A percentile compares a stretch with the other conserved stretches of the same genome.
Evolutionary conservation across 2,797 vertebrate genomes (phyloP).

Genomic region (Pangasius larnaudii): DNA sequence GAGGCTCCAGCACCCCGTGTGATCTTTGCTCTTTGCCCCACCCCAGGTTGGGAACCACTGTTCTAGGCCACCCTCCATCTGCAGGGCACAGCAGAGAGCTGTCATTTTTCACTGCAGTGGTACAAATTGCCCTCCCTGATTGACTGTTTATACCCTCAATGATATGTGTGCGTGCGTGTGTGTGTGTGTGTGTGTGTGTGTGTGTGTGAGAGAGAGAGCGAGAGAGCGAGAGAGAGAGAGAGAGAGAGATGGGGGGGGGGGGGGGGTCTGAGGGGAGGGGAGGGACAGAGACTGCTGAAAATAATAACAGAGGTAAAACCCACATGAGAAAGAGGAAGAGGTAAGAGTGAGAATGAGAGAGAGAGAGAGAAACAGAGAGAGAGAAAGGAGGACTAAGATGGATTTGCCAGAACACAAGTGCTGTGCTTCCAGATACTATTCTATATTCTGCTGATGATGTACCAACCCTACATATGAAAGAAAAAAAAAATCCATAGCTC

Average conservation of each 20-base stretch:
- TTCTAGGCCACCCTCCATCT: conserved; percentile 22
- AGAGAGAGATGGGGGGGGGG: background rate
- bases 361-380: background rate
- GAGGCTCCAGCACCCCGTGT: background rate
- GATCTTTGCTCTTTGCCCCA: background rate
- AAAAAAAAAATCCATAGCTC: background rate
- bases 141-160: conserved; percentile 20
- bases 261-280: conserved; percentile 1
- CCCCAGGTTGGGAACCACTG: background rate
- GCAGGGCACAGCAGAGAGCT: conserved; percentile 42
- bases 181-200: background rate
- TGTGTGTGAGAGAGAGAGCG: background rate
- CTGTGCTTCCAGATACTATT: background rate
- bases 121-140: background rate
- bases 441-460: background rate
- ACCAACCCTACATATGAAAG: background rate
- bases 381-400: background rate
- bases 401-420: background rate
- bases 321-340: background rate
- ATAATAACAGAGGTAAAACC: conserved; percentile 8
- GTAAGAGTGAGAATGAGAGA: background rate
- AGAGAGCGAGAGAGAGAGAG: background rate
- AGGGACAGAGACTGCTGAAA: conserved; percentile 36
- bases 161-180: conserved; percentile 46
- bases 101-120: background rate